phyloP scores from a whole-genome alignment of 2,888 invertebrate species.

The Himalopsyche kuldschensis region DNA sequence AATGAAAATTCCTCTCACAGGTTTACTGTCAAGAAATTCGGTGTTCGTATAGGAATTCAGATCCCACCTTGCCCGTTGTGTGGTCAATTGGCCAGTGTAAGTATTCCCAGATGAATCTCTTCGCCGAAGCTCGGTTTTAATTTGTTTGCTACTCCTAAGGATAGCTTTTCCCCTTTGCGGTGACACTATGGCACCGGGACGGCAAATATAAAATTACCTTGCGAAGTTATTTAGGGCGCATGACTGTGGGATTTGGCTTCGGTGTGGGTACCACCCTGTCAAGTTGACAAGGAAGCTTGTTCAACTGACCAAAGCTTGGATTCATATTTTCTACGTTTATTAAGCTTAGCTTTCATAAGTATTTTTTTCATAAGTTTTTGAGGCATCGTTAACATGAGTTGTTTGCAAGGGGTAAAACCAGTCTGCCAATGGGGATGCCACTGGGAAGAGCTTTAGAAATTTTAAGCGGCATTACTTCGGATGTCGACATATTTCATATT shows the following conservation, averaged over 20 bases:
- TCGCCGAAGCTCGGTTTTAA: slow-evolving; percentile 8
- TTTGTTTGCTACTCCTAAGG: slow-evolving; percentile 17
- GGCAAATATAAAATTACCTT: not conserved
- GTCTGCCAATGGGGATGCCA: no score
- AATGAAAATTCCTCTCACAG: not conserved
- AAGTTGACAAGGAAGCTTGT: not conserved
- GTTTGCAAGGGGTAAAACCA: no score
- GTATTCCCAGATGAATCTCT: slow-evolving; percentile 2
- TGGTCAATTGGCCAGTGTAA: not conserved
- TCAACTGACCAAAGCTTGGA: no score
- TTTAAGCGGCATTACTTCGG: no score
- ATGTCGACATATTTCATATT: no score
- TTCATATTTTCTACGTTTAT: no score
- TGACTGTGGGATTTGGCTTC: not conserved
- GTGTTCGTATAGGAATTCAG: not conserved
- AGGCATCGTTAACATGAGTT: no score
- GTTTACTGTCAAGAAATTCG: not conserved
- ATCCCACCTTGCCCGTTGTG: not conserved
- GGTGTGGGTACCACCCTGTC: not conserved
- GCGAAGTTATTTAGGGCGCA: not conserved
- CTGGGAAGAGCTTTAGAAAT: no score
- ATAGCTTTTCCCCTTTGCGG: slow-evolving; percentile 12
- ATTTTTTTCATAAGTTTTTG: no score
- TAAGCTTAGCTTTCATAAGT: no score
- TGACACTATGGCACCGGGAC: not conserved